Base-by-base conservation (phyloP, 2,113 vertebrate genomes). In the Gnathonemus longibarbis region DNA sequence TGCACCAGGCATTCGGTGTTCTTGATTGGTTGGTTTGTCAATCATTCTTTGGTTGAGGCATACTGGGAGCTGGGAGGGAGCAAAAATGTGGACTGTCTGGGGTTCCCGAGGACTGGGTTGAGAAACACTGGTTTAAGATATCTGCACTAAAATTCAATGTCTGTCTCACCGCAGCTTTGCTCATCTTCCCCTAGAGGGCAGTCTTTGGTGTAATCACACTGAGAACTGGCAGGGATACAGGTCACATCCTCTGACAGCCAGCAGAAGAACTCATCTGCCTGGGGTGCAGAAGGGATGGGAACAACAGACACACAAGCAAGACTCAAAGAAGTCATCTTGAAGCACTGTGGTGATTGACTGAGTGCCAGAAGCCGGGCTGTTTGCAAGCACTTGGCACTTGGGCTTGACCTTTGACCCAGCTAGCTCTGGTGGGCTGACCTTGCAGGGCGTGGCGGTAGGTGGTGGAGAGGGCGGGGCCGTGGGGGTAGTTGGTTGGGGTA, bases 221-320 rank as follows among this genome's bases (percentile, higher is more conserved):
- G 91, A 49, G 89, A 24, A 3, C 49, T 80, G 3, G 88, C 90
- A n/a, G 13, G 80, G 85, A 96, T 91, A 90, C 94, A 96, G 1
- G 88, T 89, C 27, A 88, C 48, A 21, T 2, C 91, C 2, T 17
- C 66, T 27, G 94, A 95, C 24, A 85, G 91, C 93, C 94, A 95
- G 91, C 95, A 96, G 88, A 92, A 92, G 90, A 96, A 95, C 90
- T 95, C 93, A 46, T 91, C 7, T 31, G 93, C 94, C 96, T 96
- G 21, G 13, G 90, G 24, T 6, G 90, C 27, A 42, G 0, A 93
- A 89, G 89, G 92, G 88, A 88, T 6, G 74, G 92, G 15, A 27
- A 74, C 89, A 7, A 93, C 42, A 13, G 92, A 53, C 27, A 39
- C 58, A 13, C 66, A 7, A 17, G 80, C 19, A 24, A 24, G 24